Evolutionary conservation across 2,888 invertebrate genomes (phyloP), one percentile per base, ranked within the genome.

Genomic region (Frankliniella intonsa): DNA sequence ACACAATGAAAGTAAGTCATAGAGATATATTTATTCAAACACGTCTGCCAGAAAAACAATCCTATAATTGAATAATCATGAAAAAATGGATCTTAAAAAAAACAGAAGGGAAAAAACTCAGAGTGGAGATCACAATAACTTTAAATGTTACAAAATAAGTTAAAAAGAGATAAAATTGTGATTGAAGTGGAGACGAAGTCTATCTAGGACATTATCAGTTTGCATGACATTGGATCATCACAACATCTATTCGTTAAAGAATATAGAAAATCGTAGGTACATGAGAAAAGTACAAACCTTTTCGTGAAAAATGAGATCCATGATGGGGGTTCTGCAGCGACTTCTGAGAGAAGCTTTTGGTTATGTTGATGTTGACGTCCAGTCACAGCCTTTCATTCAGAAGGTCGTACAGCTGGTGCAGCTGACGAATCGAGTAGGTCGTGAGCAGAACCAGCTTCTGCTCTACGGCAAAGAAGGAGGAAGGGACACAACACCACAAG

Each of bases 361-460:
- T 25, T 76, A 25, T 76, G 69, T 76, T 76, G 69, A 76, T 76
- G 69, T 76, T 76, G 69, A 76, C 69, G 69, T 76, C 25, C 12
- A 10, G 69, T 76, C 69, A 22, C 69, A 25, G 69, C 69, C 69
- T 76, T 76, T 25, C 25, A 10, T 22, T 69, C 22, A 69, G 2
- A 8, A n/a, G n/a, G n/a, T n/a, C n/a, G n/a, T n/a, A n/a, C n/a
- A n/a, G n/a, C n/a, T n/a, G n/a, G n/a, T n/a, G n/a, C n/a, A n/a
- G n/a, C n/a, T n/a, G n/a, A n/a, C n/a, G n/a, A n/a, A n/a, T n/a
- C n/a, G n/a, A n/a, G n/a, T n/a, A n/a, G n/a, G n/a, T n/a, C n/a
- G n/a, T n/a, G n/a, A n/a, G 38, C 38, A 38, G 38, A 5, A 38
- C 3, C 3, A 38, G 38, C 38, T 38, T 38, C 38, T 38, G 38